Base-by-base conservation (phyloP, 2,888 invertebrate genomes). In the Tetragonula carbonaria region DNA sequence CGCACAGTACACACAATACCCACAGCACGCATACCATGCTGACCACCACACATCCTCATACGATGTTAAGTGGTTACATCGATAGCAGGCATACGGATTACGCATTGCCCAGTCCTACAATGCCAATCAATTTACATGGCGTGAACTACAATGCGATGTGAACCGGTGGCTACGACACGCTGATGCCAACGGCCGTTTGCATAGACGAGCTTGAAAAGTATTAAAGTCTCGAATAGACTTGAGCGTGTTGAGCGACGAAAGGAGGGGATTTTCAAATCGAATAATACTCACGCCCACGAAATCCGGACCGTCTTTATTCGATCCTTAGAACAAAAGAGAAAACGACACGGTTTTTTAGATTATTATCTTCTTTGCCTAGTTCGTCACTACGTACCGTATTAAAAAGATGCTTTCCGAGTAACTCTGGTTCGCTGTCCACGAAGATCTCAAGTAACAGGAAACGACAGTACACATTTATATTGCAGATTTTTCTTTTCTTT, bases 81-180 rank as follows among this genome's bases (percentile, higher is more conserved):
- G 97, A 97, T 90, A 96, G 96, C 53, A 96, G 97, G 83, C 96
- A 97, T 80, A 95, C 97, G 86, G 97, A 97, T 92, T 96, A 97
- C 90, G 90, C 95, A 18, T 95, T 96, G 55, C 96, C 96, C 11
- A 95, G 97, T 86, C 96, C 97, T 90, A 95, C 96, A 68, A 96
- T 96, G 94, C 96, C 97, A 87, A 96, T 97, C 92, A 97, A 97
- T 95, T 96, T 97, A 93, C 96, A 97, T 92, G 97, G 96, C 88
- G 96, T 97, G 85, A 97, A 97, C 94, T 97, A 97, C 91, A 97
- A 97, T 94, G 96, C 97, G 92, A 97, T 97, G 96, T 97, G 96
- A 97, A 88, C 88, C 87, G 38, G 14, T 8, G 87, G 88, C 33
- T 62, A 84, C 16, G 62, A 81, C 38, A 23, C 21, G 68, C 8